Base-by-base conservation (phyloP, 2,797 vertebrate genomes). In the Ibycter americanus region DNA sequence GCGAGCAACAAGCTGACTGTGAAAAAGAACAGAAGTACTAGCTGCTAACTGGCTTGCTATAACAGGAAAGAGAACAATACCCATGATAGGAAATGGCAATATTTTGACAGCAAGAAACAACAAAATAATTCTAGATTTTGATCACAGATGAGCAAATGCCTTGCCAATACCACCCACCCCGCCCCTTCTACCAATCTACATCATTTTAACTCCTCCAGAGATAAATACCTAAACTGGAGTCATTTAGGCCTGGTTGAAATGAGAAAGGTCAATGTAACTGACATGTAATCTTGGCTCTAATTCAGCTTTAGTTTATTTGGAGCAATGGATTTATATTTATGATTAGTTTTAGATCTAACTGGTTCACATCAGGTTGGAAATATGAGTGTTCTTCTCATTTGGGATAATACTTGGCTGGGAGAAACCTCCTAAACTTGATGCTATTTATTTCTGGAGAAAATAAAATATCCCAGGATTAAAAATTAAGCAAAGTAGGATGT, bases 361-460 rank as follows among this genome's bases (percentile, higher is more conserved):
- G 36, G 6, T 92, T 96, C 92, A 90, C 65, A 91, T 87, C 58
- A 79, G 90, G 61, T 74, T 93, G 89, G 65, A 92, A 96, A 81
- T 91, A 89, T 6, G 58, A 91, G 58, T 20, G 15, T 81, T 97
- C 81, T 93, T 93, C 93, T 95, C 79, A 95, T 91, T 79, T 93
- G 90, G 94, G 83, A 78, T 87, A 93, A 83, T 67, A 80, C 38
- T 94, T 94, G 89, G 88, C 95, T 89, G 32, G 68, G 31, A 96
- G 55, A 86, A 93, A 63, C 26, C 55, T 81, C 61, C 78, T 80
- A 95, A 96, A 94, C 52, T 67, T 62, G 68, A 94, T 83, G 63
- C 62, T 93, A 27, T 86, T 96, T 91, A 89, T 94, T 97, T 94
- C 90, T 96, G 89, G 76, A 96, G 89, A 94, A 95, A 96, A 94